A percentile compares a stretch with the other conserved stretches of the same genome.
These are phyloP conservation scores for Otolemur crassicaudatus DNA, from an alignment of 2,797 vertebrate genomes.

Conservation along the genomic window DNA sequence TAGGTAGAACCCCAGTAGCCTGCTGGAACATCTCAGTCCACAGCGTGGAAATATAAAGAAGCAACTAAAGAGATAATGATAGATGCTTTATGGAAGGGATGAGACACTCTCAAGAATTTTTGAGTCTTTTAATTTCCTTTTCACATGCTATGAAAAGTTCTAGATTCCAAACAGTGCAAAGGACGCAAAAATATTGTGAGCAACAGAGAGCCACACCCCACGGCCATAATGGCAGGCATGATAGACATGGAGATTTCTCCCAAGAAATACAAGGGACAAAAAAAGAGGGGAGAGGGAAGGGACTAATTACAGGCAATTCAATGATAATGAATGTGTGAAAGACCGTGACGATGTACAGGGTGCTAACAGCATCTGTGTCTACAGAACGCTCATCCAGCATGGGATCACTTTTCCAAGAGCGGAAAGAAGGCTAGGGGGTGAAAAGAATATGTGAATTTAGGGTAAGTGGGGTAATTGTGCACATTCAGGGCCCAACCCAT, in stretches of 20 bases:
- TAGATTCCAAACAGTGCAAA: not conserved
- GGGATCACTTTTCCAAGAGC: not conserved
- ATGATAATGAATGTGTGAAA: not conserved
- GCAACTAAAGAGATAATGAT: too few relatives aligned
- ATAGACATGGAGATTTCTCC: not conserved
- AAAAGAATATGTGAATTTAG: not conserved
- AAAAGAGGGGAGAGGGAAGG: not conserved
- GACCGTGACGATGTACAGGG: not conserved
- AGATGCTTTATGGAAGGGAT: not conserved
- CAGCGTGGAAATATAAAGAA: not conserved
- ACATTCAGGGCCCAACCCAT: not conserved
- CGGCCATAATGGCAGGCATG: not conserved
- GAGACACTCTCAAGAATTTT: not conserved
- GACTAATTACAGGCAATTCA: not conserved
- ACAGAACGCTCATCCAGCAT: not conserved
- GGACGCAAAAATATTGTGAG: not conserved
- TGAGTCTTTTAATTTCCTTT: not conserved
- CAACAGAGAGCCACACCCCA: not conserved
- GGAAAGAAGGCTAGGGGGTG: not conserved
- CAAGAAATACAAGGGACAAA: not conserved
- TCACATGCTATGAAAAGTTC: not conserved
- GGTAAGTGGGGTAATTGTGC: not conserved
- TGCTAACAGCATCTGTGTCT: not conserved
- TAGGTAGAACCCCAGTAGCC: rapidly evolving
- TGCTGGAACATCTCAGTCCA: not conserved